Percentiles rank a stretch among this genome's conserved stretches.
phyloP scores from a whole-genome alignment of 2,797 vertebrate genomes.

The Pseudocheirus occidentalis region DNA sequence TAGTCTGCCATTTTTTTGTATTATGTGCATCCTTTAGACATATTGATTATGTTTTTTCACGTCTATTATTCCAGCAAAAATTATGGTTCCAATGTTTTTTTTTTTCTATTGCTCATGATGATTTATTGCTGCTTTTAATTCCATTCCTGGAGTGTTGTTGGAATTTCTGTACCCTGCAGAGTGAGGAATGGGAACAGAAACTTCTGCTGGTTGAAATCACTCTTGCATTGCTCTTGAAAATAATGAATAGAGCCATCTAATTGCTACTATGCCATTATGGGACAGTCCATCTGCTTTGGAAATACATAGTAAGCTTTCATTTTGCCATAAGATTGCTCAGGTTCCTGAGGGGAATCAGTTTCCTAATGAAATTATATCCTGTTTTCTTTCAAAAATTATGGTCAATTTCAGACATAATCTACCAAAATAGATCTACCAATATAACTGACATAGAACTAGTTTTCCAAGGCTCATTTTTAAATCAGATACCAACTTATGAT shows the following conservation, averaged over 20 bases:
- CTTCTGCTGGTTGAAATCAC: fast-evolving
- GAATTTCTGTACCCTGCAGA: fast-evolving
- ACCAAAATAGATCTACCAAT: not conserved
- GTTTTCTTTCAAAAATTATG: not conserved
- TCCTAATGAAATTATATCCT: not conserved
- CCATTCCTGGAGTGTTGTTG: fast-evolving
- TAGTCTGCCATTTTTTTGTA: not conserved
- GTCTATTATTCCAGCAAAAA: slow-evolving; percentile 37
- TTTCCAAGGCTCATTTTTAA: slow-evolving; percentile 45
- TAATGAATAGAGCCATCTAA: slow-evolving; percentile 28
- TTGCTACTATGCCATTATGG: fast-evolving
- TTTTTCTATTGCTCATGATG: slow-evolving; percentile 43
- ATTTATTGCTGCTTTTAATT: fast-evolving
- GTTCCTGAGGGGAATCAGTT: not conserved
- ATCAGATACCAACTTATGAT: slow-evolving; percentile 58
- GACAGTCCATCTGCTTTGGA: not conserved
- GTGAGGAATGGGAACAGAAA: not conserved
- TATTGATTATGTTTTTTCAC: not conserved
- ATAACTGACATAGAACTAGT: slow-evolving; percentile 6
- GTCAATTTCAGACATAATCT: fast-evolving
- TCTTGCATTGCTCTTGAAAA: slow-evolving; percentile 11
- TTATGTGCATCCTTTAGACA: not conserved
- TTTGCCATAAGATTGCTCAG: not conserved
- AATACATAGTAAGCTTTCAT: not conserved
- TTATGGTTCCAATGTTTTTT: slow-evolving; percentile 10